Conservation (phyloP, 2,888 invertebrate genomes). For the Agriotes lineatus region DNA sequence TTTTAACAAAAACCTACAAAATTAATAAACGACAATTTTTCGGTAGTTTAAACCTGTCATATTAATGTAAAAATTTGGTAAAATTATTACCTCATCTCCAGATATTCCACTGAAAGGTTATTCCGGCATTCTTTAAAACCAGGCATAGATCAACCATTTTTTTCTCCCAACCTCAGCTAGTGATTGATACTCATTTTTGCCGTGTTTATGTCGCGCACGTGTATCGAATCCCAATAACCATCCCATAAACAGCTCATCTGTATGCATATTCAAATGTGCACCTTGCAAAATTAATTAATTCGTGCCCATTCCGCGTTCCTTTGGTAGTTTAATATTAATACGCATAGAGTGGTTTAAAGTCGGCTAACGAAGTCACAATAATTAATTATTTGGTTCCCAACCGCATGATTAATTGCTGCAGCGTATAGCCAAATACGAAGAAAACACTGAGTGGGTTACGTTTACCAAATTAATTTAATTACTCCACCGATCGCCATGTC, state of each 20-base stretch:
- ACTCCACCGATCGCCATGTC: not conserved
- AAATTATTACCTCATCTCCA: no score
- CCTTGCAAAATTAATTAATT: constrained; percentile 22
- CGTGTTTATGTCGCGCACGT: not conserved
- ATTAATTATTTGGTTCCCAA: constrained; percentile 20
- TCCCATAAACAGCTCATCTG: constrained; percentile 19
- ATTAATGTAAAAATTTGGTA: no score
- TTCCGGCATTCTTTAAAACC: not conserved
- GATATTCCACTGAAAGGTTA: not conserved
- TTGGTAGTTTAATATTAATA: constrained; percentile 19
- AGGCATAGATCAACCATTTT: not conserved
- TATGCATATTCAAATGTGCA: constrained; percentile 24
- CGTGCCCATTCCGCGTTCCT: constrained; percentile 18
- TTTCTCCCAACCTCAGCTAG: not conserved
- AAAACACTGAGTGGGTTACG: constrained; percentile 18
- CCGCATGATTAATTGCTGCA: constrained; percentile 16
- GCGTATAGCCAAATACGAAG: constrained; percentile 14
- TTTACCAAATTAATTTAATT: constrained; percentile 24
- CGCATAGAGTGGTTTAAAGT: constrained; percentile 3
- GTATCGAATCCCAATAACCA: constrained; percentile 9
- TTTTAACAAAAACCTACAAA: no score
- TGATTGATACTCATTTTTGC: constrained; percentile 10
- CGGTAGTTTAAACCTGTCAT: no score
- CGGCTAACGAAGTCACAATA: constrained; percentile 11
- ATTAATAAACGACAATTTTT: no score